Conservation (phyloP, 2,797 vertebrate species). For the Bovichtus variegatus region DNA sequence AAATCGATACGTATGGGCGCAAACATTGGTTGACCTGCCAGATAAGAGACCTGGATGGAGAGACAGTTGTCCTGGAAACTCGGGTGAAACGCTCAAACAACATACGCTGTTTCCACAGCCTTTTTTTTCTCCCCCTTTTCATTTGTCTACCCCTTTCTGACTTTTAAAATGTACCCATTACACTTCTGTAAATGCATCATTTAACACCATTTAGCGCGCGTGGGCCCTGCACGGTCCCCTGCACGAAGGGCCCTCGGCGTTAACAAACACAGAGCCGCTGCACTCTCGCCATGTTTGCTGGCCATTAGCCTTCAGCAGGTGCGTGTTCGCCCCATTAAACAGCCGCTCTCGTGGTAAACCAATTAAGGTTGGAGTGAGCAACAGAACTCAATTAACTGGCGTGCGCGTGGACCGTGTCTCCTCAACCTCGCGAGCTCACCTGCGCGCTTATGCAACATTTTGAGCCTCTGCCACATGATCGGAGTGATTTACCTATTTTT, state of each 20-base stretch:
- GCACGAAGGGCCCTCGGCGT: conserved; percentile 50
- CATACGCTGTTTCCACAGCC: conserved; percentile 27
- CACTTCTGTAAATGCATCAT: conserved; percentile 85
- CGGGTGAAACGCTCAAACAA: conserved; percentile 53
- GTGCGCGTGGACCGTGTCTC: conserved; percentile 67
- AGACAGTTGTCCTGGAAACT: conserved; percentile 75
- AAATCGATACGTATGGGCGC: conserved; percentile 84
- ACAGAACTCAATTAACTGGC: conserved; percentile 91
- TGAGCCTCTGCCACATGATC: not conserved
- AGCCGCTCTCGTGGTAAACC: conserved; percentile 90
- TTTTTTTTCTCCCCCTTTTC: conserved; percentile 21
- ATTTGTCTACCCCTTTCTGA: conserved; percentile 33
- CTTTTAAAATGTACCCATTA: conserved; percentile 84
- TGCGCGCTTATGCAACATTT: conserved; percentile 1
- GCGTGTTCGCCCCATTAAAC: conserved; percentile 92
- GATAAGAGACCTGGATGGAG: conserved; percentile 83
- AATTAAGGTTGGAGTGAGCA: conserved; percentile 92
- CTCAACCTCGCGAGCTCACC: not conserved
- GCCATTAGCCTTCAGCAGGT: conserved; percentile 90
- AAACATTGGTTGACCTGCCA: conserved; percentile 81
- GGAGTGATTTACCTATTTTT: conserved; percentile 9
- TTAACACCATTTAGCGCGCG: conserved; percentile 85
- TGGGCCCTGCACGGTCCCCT: conserved; percentile 9
- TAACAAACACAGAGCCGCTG: conserved; percentile 66
- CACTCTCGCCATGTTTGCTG: conserved; percentile 81